phyloP scores from a whole-genome alignment of 2,113 vertebrate genomes.

The Nibea coibor region DNA sequence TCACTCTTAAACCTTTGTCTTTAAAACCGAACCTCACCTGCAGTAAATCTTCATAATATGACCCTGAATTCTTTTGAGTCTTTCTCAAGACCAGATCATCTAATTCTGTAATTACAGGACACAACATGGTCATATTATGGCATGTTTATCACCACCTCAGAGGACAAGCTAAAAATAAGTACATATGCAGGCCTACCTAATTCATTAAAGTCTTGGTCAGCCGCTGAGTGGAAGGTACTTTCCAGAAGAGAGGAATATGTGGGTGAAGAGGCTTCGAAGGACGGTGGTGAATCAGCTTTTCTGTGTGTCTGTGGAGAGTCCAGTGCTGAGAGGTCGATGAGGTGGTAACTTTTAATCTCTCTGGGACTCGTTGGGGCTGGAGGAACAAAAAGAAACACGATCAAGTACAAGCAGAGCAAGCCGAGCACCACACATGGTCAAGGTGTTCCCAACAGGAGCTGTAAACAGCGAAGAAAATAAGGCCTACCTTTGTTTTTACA shows the following conservation, averaged over 20 bases:
- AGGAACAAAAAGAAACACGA: constrained; percentile 16
- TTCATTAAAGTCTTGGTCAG: constrained; percentile 75
- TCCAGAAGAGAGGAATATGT: constrained; percentile 15
- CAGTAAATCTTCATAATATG: constrained; percentile 70
- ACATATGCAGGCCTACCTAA: constrained; percentile 73
- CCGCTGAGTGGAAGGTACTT: constrained; percentile 57
- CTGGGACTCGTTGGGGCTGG: constrained; percentile 70
- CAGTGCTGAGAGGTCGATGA: constrained; percentile 88
- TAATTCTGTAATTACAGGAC: constrained; percentile 54
- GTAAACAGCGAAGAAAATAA: neutral
- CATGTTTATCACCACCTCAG: neutral
- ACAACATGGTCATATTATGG: neutral
- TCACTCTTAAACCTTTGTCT: neutral
- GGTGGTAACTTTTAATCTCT: constrained; percentile 83
- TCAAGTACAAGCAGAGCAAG: constrained; percentile 5
- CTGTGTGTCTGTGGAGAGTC: constrained; percentile 63
- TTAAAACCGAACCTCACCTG: constrained; percentile 58
- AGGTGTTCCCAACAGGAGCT: neutral
- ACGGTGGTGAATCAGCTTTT: constrained; percentile 33
- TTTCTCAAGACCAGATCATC: constrained; percentile 29
- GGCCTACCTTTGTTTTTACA: constrained; percentile 45
- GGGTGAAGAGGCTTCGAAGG: constrained; percentile 34
- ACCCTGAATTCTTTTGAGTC: constrained; percentile 26
- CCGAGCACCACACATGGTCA: neutral
- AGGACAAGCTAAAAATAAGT: neutral